Evolutionary conservation across 1,140 invertebrate genomes (phyloP), one percentile per base, ranked within the genome.

Genomic region (Pseudoatta argentina): DNA sequence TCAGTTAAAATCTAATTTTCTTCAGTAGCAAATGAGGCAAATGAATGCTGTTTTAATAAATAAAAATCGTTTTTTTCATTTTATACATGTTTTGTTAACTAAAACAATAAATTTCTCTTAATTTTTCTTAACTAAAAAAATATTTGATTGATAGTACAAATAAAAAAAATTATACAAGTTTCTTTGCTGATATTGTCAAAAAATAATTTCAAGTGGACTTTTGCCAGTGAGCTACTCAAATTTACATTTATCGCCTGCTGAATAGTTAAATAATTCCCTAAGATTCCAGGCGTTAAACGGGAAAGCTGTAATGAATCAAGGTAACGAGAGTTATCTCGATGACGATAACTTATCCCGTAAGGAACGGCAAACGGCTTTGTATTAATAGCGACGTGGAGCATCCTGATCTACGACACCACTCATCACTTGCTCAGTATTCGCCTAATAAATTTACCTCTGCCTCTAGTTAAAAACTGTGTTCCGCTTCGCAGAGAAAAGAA

Each of bases 291-390:
- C 44, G 51, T 55, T 63, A n/a, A 66, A 66, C n/a, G 61, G 12
- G 48, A 27, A 53, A 53, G 59, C 48, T 7, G 57, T 64, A 79
- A 66, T 85, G 61, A 67, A 85, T 77, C 83, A 76, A 79, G 8
- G 73, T 78, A 85, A 79, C 83, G 75, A 81, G 61, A 78, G 21
- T 85, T 85, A 66, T 85, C 69, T 83, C 69, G 79, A 83, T 83
- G 79, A 83, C 69, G 63, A 34, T 83, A 75, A 83, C 39, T 75
- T 73, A 71, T 24, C 55, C 24, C 18, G 79, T 30, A 51, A 83
- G 55, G 55, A 75, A 83, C 24, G 67, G 53, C 18, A 39, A 27
- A 61, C 39, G 69, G 34, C 27, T 61, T 83, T 61, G 79, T 83
- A 83, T 83, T 83, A 83, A 83, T 73, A 82, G 79, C 79, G 34